Evolutionary conservation across 2,113 vertebrate genomes (phyloP).

Genomic region (Sinocyclocheilus anshuiensis): DNA sequence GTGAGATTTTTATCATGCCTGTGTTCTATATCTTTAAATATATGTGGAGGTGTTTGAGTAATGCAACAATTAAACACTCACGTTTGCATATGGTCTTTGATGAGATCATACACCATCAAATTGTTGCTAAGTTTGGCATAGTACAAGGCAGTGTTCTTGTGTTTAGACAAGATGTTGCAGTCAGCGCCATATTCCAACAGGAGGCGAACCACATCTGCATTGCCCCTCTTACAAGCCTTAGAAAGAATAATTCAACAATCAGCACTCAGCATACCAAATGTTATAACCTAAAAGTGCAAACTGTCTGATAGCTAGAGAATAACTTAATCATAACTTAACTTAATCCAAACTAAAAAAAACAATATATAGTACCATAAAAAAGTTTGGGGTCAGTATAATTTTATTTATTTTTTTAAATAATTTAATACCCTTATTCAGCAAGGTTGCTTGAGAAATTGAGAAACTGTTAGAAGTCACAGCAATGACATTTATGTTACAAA

Average conservation of each 20-base stretch:
- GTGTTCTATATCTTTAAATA: background rate
- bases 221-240: constrained; percentile 95
- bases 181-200: constrained; percentile 93
- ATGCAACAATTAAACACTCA: constrained; percentile 73
- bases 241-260: background rate
- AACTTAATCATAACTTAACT: background rate
- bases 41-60: background rate
- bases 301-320: background rate
- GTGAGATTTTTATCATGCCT: background rate
- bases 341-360: no score
- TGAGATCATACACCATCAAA: constrained; percentile 83
- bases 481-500: no score
- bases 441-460: no score
- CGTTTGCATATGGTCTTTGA: constrained; percentile 87
- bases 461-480: no score
- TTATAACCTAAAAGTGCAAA: background rate
- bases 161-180: constrained; percentile 92
- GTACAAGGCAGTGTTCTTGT: constrained; percentile 87
- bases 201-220: constrained; percentile 90
- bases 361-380: no score
- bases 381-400: no score
- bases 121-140: constrained; percentile 93
- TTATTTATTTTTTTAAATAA: no score
- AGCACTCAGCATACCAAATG: background rate
- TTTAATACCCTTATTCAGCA: no score